Conservation (phyloP, 2,888 invertebrate species). For the Erebia epiphron region DNA sequence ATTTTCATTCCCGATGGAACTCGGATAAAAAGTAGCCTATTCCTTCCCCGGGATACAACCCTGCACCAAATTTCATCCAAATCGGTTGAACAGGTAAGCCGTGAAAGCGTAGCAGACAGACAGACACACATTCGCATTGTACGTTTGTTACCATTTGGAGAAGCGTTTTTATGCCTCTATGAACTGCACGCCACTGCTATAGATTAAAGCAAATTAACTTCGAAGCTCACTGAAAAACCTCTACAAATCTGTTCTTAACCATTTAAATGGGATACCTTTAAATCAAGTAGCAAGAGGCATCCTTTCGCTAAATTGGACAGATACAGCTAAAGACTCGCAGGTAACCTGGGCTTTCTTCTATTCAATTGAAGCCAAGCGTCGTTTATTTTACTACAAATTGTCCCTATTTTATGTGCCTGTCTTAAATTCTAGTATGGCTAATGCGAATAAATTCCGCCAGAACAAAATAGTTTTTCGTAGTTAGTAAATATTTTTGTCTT, state of each 20-base stretch:
- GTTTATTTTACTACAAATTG: slow-evolving; percentile 50
- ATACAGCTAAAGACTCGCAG: slow-evolving; percentile 40
- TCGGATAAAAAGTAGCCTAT: too few relatives aligned
- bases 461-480: slow-evolving; percentile 25
- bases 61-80: too few relatives aligned
- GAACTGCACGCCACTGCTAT: too few relatives aligned
- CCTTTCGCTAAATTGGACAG: slow-evolving; percentile 52
- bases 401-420: slow-evolving; percentile 49
- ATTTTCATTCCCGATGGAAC: too few relatives aligned
- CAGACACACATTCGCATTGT: too few relatives aligned
- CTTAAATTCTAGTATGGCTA: slow-evolving; percentile 36
- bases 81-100: too few relatives aligned
- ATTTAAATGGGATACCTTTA: slow-evolving; percentile 29
- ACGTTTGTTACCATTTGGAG: too few relatives aligned
- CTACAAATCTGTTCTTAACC: slow-evolving; percentile 16
- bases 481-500: slow-evolving; percentile 24
- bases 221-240: slow-evolving; percentile 11
- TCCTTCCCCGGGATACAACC: too few relatives aligned
- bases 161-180: too few relatives aligned
- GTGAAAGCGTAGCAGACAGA: too few relatives aligned
- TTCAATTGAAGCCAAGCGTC: slow-evolving; percentile 53
- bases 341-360: slow-evolving; percentile 41
- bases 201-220: slow-evolving; percentile 1
- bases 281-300: slow-evolving; percentile 32
- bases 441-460: slow-evolving; percentile 36